phyloP scores from a whole-genome alignment of 2,888 invertebrate species.

The Scelioninae gen. 1 region DNA sequence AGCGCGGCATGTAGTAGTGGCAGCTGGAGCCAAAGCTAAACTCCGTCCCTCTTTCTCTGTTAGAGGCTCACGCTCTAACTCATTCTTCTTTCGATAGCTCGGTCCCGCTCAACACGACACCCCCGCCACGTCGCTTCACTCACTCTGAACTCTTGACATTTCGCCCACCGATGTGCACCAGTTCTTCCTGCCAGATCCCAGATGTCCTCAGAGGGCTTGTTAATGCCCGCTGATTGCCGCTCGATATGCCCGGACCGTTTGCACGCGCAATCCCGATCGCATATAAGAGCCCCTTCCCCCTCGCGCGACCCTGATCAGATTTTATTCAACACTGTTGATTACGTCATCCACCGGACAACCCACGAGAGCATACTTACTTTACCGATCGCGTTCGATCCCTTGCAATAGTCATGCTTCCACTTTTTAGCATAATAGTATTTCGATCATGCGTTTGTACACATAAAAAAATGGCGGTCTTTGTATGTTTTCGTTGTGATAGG shows the following conservation, averaged over 20 bases:
- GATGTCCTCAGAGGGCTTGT: constrained; percentile 78
- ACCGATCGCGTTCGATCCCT: constrained; percentile 11
- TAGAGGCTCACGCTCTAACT: constrained; percentile 45
- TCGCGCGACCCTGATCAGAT: no score
- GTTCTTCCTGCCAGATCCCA: constrained; percentile 76
- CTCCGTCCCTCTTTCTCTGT: constrained; percentile 68
- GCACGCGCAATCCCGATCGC: no score
- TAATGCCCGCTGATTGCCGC: no score
- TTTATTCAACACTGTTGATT: no score
- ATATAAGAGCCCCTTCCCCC: no score
- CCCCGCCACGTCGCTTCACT: no score
- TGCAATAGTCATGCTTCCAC: constrained; percentile 1
- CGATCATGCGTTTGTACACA: constrained; percentile 5
- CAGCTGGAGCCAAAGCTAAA: constrained; percentile 75
- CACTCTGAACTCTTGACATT: constrained; percentile 80
- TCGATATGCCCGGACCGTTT: no score
- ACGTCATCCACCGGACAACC: constrained; percentile 19
- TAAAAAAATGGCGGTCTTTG: no score
- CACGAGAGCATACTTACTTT: constrained; percentile 30
- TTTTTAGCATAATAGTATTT: constrained; percentile 8
- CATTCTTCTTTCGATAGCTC: constrained; percentile 51
- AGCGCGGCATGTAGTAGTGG: constrained; percentile 77
- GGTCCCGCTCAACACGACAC: constrained; percentile 45
- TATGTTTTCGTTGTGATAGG: no score
- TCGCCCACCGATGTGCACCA: constrained; percentile 75